These are phyloP conservation scores for Teleogryllus occipitalis DNA, from an alignment of 1,140 invertebrate genomes.

Conservation along the genomic window DNA sequence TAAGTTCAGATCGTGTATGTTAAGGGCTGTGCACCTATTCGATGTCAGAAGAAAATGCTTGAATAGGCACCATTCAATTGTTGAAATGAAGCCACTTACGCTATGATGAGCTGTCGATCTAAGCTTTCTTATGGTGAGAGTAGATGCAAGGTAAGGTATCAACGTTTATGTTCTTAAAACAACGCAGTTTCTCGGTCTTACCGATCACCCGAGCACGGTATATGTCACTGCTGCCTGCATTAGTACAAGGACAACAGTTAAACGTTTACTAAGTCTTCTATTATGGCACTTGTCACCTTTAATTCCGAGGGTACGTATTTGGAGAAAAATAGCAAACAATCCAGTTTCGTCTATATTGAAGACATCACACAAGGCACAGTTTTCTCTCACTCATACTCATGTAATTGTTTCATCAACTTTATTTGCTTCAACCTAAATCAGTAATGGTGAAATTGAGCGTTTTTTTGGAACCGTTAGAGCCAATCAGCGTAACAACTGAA, in stretches of 20 bases:
- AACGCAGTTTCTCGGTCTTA: neutral
- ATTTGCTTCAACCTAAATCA: neutral
- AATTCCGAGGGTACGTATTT: neutral
- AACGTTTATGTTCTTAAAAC: neutral
- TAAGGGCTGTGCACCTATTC: neutral
- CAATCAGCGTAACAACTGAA: neutral
- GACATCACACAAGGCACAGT: neutral
- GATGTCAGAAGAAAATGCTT: neutral
- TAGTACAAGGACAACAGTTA: neutral
- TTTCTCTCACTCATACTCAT: neutral
- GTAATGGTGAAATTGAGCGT: neutral
- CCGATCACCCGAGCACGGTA: neutral
- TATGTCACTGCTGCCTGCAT: neutral
- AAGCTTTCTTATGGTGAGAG: neutral
- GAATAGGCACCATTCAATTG: neutral
- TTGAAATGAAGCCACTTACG: neutral
- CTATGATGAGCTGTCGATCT: neutral
- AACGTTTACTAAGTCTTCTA: neutral
- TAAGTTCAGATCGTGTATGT: slow-evolving; percentile 1
- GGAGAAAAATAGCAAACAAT: neutral
- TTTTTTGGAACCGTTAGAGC: neutral
- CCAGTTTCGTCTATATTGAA: neutral
- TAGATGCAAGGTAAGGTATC: neutral
- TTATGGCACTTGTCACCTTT: neutral
- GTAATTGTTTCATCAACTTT: neutral